Conservation (phyloP, 2,113 vertebrate genomes). For the Rutilus rutilus region DNA sequence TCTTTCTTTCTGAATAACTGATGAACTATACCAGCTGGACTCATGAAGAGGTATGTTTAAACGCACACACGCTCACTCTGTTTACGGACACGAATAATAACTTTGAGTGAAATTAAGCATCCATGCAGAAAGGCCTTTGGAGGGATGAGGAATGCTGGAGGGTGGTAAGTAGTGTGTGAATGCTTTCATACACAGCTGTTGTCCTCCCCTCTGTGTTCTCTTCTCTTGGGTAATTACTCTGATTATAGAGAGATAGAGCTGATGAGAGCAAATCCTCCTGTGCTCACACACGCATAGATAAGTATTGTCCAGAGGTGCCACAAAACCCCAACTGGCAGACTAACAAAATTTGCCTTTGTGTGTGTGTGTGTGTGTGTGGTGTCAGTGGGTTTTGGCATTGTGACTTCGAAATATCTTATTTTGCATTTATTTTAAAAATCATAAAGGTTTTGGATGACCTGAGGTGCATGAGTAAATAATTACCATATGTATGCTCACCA, state of each 20-base stretch:
- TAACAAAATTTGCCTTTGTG: neutral
- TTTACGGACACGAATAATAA: constrained; percentile 22
- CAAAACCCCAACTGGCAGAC: neutral
- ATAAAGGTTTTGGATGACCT: neutral
- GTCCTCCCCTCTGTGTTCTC: constrained; percentile 40
- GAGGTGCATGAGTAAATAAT: no score
- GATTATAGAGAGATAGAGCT: constrained; percentile 51
- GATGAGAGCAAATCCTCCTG: constrained; percentile 45
- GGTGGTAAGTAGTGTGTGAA: constrained; percentile 14
- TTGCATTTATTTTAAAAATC: neutral
- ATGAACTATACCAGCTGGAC: constrained; percentile 43
- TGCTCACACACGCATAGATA: constrained; percentile 4
- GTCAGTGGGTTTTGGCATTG: no score
- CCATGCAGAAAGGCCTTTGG: constrained; percentile 2
- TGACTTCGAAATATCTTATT: neutral
- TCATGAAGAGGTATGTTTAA: neutral
- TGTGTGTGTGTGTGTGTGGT: neutral
- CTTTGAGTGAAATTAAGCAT: constrained; percentile 34
- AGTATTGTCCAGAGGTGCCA: neutral
- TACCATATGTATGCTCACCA: neutral
- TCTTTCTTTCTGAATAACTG: constrained; percentile 36
- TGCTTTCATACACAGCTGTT: constrained; percentile 50
- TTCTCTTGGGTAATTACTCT: constrained; percentile 57
- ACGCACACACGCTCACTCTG: neutral
- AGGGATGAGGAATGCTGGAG: constrained; percentile 34